Percentiles rank a stretch among this genome's conserved stretches.
Evolutionary conservation across 1,140 invertebrate species (phyloP).

Genomic region (Argopecten irradians): DNA sequence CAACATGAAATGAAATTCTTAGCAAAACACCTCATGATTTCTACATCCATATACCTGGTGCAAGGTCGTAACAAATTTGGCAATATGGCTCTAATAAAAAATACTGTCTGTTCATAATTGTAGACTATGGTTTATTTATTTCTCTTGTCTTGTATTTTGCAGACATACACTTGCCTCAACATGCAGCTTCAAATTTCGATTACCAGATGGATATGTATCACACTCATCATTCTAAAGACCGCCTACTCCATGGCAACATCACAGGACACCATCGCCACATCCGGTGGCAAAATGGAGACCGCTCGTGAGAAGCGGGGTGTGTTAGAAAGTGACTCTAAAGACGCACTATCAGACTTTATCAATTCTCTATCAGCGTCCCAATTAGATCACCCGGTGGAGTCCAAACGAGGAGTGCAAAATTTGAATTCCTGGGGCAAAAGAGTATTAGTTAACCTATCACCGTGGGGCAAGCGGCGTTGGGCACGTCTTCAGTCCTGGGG

Average conservation of each 20-base stretch:
- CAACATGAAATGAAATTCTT: no score
- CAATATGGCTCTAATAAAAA: no score
- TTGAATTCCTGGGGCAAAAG: neutral
- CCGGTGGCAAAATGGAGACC: neutral
- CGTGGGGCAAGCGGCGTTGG: neutral
- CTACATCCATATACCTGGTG: no score
- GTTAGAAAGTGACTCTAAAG: neutral
- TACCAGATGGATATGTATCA: neutral
- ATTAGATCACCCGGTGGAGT: neutral
- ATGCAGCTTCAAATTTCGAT: neutral
- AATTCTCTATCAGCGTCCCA: neutral
- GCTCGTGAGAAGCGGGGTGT: neutral
- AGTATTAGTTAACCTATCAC: neutral
- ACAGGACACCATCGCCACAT: neutral
- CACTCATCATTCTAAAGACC: neutral
- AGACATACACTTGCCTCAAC: neutral
- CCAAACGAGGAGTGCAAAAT: neutral
- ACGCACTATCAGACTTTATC: neutral
- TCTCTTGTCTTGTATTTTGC: neutral
- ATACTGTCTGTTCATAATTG: no score
- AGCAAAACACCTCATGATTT: no score
- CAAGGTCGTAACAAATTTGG: no score
- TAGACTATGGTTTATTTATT: no score
- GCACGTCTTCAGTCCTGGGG: neutral
- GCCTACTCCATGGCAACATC: constrained; percentile 13